phyloP scores from a whole-genome alignment of 2,888 invertebrate species.

The Drosophila bunnanda region DNA sequence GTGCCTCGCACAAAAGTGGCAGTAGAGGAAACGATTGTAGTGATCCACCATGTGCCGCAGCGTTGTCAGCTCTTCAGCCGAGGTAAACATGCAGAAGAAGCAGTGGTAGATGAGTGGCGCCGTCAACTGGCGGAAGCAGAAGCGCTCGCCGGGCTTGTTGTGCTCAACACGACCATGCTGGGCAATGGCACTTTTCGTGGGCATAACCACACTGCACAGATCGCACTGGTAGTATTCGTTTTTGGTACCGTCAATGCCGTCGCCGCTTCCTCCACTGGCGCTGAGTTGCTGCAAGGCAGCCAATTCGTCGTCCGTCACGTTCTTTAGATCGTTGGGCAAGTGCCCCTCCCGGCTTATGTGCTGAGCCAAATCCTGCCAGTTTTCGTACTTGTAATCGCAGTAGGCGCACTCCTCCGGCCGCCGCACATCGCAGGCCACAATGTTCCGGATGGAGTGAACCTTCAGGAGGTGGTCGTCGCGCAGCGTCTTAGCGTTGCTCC shows the following conservation, averaged over 20 bases:
- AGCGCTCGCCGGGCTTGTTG: slow-evolving; percentile 44
- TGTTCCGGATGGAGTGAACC: slow-evolving; percentile 77
- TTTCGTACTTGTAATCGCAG: slow-evolving; percentile 60
- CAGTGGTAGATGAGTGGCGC: slow-evolving; percentile 85
- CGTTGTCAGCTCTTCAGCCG: slow-evolving; percentile 78
- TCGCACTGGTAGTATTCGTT: slow-evolving; percentile 75
- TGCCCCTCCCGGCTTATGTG: slow-evolving; percentile 65
- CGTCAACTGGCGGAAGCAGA: slow-evolving; percentile 67
- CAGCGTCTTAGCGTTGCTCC: slow-evolving; percentile 62
- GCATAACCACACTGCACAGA: slow-evolving; percentile 73
- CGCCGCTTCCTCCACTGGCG: slow-evolving; percentile 10
- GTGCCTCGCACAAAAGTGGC: slow-evolving; percentile 60
- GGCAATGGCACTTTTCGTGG: slow-evolving; percentile 66
- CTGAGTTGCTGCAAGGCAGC: slow-evolving; percentile 56
- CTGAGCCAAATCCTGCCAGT: slow-evolving; percentile 39
- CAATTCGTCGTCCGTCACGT: slow-evolving; percentile 54
- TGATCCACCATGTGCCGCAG: slow-evolving; percentile 84
- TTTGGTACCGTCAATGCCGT: fast-evolving
- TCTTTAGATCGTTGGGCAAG: slow-evolving; percentile 73
- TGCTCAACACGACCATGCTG: slow-evolving; percentile 68
- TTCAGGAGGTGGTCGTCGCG: slow-evolving; percentile 60
- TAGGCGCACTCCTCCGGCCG: slow-evolving; percentile 67
- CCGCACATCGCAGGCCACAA: slow-evolving; percentile 77
- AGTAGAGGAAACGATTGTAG: slow-evolving; percentile 67
- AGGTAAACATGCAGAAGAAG: slow-evolving; percentile 84